Evolutionary conservation across 2,797 vertebrate genomes (phyloP).

Genomic region (Petrocephalus schoutedeni): DNA sequence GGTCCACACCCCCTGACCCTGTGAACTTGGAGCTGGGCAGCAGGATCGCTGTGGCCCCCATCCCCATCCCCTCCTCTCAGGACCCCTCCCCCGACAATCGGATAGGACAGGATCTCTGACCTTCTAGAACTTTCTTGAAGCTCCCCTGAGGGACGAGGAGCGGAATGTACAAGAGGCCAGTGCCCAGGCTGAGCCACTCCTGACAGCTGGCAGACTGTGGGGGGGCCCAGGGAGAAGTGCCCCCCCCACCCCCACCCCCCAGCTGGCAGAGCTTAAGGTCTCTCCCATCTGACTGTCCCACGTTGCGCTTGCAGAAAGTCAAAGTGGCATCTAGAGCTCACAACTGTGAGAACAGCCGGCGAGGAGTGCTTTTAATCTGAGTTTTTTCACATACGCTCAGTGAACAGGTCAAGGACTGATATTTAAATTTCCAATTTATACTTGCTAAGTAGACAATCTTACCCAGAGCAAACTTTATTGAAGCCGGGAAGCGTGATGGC

Average conservation of each 20-base stretch:
- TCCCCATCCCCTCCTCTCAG: background rate
- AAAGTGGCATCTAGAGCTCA: background rate
- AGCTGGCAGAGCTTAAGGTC: background rate
- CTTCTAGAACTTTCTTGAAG: background rate
- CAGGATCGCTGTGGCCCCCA: background rate
- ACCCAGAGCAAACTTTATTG: background rate
- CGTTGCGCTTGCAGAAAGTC: background rate
- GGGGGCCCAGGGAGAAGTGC: background rate
- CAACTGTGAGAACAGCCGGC: background rate
- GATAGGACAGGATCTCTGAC: background rate
- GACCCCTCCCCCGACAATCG: background rate
- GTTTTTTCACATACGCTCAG: background rate
- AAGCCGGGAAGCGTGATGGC: background rate
- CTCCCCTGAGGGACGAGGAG: background rate
- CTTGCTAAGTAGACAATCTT: background rate
- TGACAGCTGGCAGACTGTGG: background rate
- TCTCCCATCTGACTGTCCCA: background rate
- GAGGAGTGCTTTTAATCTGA: background rate
- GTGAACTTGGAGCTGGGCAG: background rate
- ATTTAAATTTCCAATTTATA: conserved; percentile 12
- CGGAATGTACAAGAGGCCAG: background rate
- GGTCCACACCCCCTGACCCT: background rate
- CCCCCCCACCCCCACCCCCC: background rate
- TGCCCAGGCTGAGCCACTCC: background rate
- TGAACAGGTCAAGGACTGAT: conserved; percentile 6